Evolutionary conservation across 2,113 vertebrate species (phyloP), one percentile per base, ranked within the genome.

Genomic region (Anoura caudifer): DNA sequence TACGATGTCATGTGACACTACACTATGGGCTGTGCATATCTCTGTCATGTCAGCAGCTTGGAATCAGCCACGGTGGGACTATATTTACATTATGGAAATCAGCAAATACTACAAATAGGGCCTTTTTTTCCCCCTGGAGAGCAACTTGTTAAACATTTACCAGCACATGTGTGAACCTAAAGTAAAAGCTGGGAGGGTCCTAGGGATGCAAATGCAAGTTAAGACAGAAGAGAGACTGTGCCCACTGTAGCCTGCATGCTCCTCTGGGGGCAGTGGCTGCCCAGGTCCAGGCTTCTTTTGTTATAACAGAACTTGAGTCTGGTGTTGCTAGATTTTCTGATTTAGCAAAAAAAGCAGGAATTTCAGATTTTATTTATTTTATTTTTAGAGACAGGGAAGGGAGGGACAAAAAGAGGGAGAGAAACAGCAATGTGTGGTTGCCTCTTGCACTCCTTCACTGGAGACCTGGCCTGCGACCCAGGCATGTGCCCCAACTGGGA

Each of bases 61-160:
- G 73, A 80, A 80, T 52, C 16, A 77, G 54, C n/a, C n/a, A 12
- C 17, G 43, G 22, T 33, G 11, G 36, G 45, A 65, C 28, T 76
- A n/a, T 82, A 63, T 87, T 85, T 31, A 76, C 9, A 45, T 80
- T 28, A 45, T 82, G 59, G 36, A 82, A 90, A 93, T 76, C 43
- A 87, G 38, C 43, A 93, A 80, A 59, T 67, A n/a, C 1, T 36
- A 45, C 12, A 80, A 73, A 47, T 43, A 76, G n/a, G 20, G 38
- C 54, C 79, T 70, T 61, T 61, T 28, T 75, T 28, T 63, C 13
- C 6, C 5, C 26, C 17, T 43, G 11, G 16, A 20, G 7, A 83
- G 45, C 33, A 45, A 41, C 28, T 56, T 52, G 28, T 26, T 86
- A 94, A 54, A 82, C 45, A 54, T 24, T 92, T 82, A n/a, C 26